Conservation (phyloP, 2,888 invertebrate species). For the Actias luna region DNA sequence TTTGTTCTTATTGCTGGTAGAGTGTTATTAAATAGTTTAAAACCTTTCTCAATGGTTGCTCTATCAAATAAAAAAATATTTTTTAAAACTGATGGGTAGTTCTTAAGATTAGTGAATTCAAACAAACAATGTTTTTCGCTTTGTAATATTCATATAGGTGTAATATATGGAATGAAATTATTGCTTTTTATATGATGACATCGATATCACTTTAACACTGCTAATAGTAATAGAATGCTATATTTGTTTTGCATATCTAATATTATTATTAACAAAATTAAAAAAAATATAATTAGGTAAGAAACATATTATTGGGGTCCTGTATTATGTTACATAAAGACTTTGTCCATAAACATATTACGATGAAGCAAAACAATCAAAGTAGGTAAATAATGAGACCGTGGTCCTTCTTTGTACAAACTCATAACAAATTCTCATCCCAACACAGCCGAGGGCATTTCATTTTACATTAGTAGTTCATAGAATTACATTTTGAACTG, state of each 20-base stretch:
- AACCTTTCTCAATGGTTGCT: no score
- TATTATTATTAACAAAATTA: not conserved
- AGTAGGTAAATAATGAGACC: slow-evolving; percentile 16
- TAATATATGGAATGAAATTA: no score
- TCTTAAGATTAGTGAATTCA: no score
- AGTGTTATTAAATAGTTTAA: no score
- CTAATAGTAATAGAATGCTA: no score
- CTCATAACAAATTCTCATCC: slow-evolving; percentile 27
- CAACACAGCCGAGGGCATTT: slow-evolving; percentile 23
- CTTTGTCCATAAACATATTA: slow-evolving; percentile 1
- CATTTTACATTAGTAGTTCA: slow-evolving; percentile 26
- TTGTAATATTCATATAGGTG: no score
- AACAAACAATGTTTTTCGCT: no score
- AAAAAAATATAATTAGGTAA: not conserved
- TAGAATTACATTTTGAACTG: slow-evolving; percentile 24
- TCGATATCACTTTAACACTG: no score
- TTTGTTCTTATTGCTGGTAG: no score
- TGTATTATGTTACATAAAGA: not conserved
- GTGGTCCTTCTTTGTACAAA: slow-evolving; percentile 22
- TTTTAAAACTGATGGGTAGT: no score
- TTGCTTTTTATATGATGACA: no score
- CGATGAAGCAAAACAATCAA: slow-evolving; percentile 2
- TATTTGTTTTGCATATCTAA: not conserved
- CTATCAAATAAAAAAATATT: no score
- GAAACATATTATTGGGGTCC: not conserved